A percentile compares a stretch with the other conserved stretches of the same genome.
These are phyloP conservation scores for Tragelaphus scriptus DNA, from an alignment of 2,113 vertebrate genomes.

Conservation along the genomic window DNA sequence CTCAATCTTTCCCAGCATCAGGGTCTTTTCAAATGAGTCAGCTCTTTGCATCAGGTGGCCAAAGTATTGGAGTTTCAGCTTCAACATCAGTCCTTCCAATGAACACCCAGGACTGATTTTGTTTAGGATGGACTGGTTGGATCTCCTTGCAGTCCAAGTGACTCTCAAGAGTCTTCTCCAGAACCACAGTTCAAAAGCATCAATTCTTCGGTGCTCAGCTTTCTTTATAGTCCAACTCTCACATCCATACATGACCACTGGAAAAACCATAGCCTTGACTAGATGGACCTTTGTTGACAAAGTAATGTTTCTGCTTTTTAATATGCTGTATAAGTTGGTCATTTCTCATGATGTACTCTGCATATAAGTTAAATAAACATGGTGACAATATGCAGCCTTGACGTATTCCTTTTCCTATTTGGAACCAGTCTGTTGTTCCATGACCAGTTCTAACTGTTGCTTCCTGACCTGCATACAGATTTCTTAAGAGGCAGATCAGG, in stretches of 20 bases:
- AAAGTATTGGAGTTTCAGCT: background rate
- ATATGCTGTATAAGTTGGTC: too few relatives aligned
- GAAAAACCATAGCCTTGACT: background rate
- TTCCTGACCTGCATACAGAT: too few relatives aligned
- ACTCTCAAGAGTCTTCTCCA: background rate
- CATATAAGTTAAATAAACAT: too few relatives aligned
- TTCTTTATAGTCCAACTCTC: background rate
- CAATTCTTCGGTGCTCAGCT: fast-evolving
- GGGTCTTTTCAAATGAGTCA: background rate
- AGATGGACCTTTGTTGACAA: background rate
- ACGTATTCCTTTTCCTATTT: too few relatives aligned
- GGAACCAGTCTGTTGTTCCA: too few relatives aligned
- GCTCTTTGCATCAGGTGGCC: background rate
- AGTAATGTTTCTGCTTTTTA: too few relatives aligned
- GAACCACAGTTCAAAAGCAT: background rate
- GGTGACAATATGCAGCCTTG: too few relatives aligned
- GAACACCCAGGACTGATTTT: fast-evolving
- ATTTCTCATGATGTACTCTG: too few relatives aligned
- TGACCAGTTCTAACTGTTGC: too few relatives aligned
- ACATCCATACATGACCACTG: background rate
- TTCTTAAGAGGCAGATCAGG: too few relatives aligned
- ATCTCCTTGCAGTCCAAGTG: background rate
- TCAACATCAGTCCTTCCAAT: background rate
- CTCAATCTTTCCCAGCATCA: background rate
- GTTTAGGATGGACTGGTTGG: background rate